Conservation (phyloP, 2,113 vertebrate genomes). For the Porphyrio hochstetteri region DNA sequence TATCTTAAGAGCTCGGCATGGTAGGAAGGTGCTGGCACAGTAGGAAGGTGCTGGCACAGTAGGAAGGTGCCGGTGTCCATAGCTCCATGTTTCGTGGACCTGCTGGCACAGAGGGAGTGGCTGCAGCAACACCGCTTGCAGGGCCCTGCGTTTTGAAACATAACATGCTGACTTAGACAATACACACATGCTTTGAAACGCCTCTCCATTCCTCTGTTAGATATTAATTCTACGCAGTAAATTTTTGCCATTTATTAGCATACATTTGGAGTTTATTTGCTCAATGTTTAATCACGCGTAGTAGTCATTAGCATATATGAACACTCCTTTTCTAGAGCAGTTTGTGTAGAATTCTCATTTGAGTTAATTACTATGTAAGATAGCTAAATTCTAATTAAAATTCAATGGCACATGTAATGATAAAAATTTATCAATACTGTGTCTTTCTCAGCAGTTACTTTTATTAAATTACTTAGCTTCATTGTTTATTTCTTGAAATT, state of each 20-base stretch:
- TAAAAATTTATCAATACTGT: constrained; percentile 62
- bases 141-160: background rate
- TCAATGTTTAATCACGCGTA: constrained; percentile 54
- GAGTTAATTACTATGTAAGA: constrained; percentile 63
- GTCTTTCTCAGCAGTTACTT: constrained; percentile 44
- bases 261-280: constrained; percentile 64
- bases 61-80: background rate
- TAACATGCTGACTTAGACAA: background rate
- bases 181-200: background rate
- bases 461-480: constrained; percentile 42
- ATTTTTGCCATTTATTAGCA: constrained; percentile 61
- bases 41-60: background rate
- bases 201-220: background rate
- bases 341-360: constrained; percentile 61
- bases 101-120: background rate
- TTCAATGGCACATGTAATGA: constrained; percentile 62
- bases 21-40: too few relatives aligned
- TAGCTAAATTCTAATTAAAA: constrained; percentile 70
- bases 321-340: constrained; percentile 51
- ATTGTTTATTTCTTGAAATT: constrained; percentile 55
- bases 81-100: background rate
- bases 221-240: constrained; percentile 32
- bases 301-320: constrained; percentile 61
- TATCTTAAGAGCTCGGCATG: background rate
- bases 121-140: background rate